Evolutionary conservation across 1,140 invertebrate species (phyloP), one percentile per base, ranked within the genome.

Genomic region (Copidosoma floridanum): DNA sequence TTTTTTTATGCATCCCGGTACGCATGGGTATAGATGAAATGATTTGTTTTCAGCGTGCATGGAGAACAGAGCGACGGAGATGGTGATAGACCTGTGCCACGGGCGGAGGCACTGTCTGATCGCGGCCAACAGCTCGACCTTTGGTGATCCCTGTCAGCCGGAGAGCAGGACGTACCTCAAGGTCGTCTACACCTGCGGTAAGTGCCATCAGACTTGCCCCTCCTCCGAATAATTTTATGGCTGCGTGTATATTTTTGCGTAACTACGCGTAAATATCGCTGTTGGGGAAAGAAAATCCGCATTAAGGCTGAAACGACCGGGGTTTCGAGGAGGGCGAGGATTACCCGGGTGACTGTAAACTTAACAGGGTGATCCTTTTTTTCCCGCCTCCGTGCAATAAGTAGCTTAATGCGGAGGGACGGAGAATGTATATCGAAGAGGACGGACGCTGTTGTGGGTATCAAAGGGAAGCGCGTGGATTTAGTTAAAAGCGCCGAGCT

Each of bases 131-230:
- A 85, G 88, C 43, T 86, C 89, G 52, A 92, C 91, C 55, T 96
- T 95, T 75, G 92, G 91, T 21, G 89, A 88, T 67, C 93, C 93
- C 0, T 96, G 93, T 74, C 84, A 86, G 52, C 83, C 86, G 0
- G 88, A 91, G 52, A 93, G 92, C 63, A 84, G 88, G 57, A 93
- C 93, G 79, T 96, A 96, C 80, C 85, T 97, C 64, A 93, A 92
- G 82, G 90, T 95, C 62, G 89, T 94, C 65, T 95, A 95, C 79
- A 94, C 93, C 24, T 97, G 94, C 80, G 93, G 94, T 97, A 82
- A 91, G 91, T 88, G 32, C 29, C 29, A 6, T 6, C 29, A n/a
- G n/a, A n/a, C n/a, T n/a, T n/a, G n/a, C n/a, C n/a, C n/a, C n/a
- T n/a, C n/a, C n/a, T 5, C 12, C 11, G 29, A 6, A 32, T 12